phyloP scores from a whole-genome alignment of 2,113 vertebrate species.

The Laticauda colubrina region DNA sequence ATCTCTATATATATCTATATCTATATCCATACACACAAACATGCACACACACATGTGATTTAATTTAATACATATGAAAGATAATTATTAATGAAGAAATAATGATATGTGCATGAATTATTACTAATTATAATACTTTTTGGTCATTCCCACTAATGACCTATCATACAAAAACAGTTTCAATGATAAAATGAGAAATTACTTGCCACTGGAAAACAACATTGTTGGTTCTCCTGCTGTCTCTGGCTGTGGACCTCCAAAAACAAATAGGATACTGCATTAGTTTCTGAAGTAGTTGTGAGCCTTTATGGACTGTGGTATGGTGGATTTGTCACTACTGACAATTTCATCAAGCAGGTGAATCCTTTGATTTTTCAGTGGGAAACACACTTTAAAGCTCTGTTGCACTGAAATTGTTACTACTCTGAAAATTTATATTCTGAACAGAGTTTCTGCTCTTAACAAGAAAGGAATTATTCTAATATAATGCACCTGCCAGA shows the following conservation, averaged over 20 bases:
- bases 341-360: not conserved
- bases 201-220: no score
- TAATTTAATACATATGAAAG: not conserved
- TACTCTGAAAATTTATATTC: slow-evolving; percentile 22
- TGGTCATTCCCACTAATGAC: not conserved
- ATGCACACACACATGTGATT: no score
- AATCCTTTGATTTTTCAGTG: not conserved
- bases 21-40: no score
- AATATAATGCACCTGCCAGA: slow-evolving; percentile 28
- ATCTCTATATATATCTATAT: no score
- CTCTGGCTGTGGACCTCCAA: not conserved
- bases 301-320: not conserved
- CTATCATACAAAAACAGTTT: not conserved
- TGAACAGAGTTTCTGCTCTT: slow-evolving; percentile 12
- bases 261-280: not conserved
- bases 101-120: not conserved
- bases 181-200: not conserved
- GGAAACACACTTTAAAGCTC: not conserved
- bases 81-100: not conserved
- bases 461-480: slow-evolving; percentile 13
- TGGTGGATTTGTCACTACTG: not conserved
- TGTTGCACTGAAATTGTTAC: slow-evolving; percentile 16
- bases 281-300: not conserved
- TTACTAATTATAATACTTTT: not conserved
- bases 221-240: not conserved